These are phyloP conservation scores for Numida meleagris DNA, from an alignment of 2,113 vertebrate genomes.

Conservation along the genomic window DNA sequence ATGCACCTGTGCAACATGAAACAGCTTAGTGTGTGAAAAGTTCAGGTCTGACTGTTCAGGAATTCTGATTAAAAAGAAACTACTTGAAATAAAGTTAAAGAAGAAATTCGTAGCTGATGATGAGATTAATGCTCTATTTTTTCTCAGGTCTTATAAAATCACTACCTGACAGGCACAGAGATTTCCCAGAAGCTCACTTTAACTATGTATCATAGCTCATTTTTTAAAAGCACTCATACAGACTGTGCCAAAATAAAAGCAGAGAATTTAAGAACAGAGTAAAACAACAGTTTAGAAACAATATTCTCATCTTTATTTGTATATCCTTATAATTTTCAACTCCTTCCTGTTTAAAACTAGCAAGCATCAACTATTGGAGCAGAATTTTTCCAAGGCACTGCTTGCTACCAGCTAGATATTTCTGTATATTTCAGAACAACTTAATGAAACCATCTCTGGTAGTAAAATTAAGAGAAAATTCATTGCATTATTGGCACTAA, in stretches of 20 bases:
- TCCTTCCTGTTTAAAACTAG: background rate
- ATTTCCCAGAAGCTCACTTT: slow-evolving; percentile 31
- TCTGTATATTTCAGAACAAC: background rate
- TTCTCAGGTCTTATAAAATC: background rate
- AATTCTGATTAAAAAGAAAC: slow-evolving; percentile 33
- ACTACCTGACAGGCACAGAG: background rate
- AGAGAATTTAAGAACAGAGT: background rate
- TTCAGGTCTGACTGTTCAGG: slow-evolving; percentile 48
- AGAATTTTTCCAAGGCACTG: background rate
- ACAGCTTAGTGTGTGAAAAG: background rate
- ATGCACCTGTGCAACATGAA: background rate
- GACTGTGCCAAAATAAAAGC: slow-evolving; percentile 1
- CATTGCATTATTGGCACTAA: background rate
- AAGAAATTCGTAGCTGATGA: background rate
- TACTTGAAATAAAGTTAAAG: slow-evolving; percentile 29
- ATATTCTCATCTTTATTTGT: background rate
- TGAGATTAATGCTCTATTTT: background rate
- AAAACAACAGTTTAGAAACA: slow-evolving; percentile 13
- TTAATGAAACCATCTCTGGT: background rate
- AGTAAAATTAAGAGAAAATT: background rate
- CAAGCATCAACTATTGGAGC: background rate
- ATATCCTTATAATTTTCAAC: background rate
- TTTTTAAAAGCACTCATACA: background rate
- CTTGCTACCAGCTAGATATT: background rate
- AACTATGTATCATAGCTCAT: accelerated